Base-by-base conservation (phyloP, 2,888 invertebrate species). In the Glaucopsyche alexis region DNA sequence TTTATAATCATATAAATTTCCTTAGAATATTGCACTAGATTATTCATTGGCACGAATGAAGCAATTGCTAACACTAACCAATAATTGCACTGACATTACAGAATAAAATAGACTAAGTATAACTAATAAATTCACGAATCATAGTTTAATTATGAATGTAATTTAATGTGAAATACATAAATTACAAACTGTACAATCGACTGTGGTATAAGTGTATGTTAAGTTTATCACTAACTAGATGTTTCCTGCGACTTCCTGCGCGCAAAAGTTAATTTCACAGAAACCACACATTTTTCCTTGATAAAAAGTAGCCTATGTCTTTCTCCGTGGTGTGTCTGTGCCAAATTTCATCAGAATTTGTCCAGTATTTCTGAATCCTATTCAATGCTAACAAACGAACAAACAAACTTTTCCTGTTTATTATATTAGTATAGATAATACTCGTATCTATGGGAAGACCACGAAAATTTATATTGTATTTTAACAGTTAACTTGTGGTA, bases 1-100 rank as follows among this genome's bases (percentile, higher is more conserved):
- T 78, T 77, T 76, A 77, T 75, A 74, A 72, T 70, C 73, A 71
- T 74, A 77, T 77, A 77, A 77, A 77, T 77, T 77, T 75, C 74
- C 73, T 73, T 69, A 75, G 75, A 77, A 77, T 77, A 76, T 77
- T 77, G 72, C 74, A 52, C 75, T 73, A 75, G 71, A 76, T 74
- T 77, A 77, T 72, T 76, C 75, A 71, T 29, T 16, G 73, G 71
- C 71, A 71, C 72, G 75, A 76, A 76, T 73, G 74, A 75, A 72
- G 73, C 72, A 69, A 73, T 75, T 65, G 72, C 74, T 72, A 29
- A 65, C 60, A 55, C 52, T 66, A 69, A 69, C 52, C 66, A 47
- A 74, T 71, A 55, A 66, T 42, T 65, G 74, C 71, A 60, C 60
- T 45, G 49, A 45, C 55, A 16, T 45, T 19, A 70, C 45, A 38